Conservation (phyloP, 2,888 invertebrate genomes). For the Frankliniella fusca region DNA sequence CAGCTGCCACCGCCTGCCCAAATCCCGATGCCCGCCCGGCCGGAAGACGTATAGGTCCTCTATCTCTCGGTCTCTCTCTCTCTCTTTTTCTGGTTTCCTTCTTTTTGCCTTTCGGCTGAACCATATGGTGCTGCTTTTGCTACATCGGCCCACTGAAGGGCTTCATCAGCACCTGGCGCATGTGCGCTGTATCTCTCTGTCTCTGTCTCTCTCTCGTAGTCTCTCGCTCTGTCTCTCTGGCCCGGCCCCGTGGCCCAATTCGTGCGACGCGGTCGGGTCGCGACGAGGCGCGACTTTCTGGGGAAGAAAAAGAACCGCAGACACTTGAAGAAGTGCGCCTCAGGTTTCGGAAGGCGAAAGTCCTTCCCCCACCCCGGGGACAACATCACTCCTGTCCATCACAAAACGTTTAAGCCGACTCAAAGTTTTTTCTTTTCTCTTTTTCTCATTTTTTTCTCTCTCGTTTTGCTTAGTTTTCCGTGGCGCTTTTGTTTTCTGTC, state of each 20-base stretch:
- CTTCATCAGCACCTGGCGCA: not conserved
- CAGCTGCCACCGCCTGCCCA: too few species aligned
- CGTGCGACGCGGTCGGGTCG: not conserved
- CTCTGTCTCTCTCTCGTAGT: slow-evolving; percentile 17
- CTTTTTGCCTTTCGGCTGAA: not conserved
- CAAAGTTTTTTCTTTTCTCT: not conserved
- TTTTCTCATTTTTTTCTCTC: not conserved
- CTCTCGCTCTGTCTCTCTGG: slow-evolving; percentile 32
- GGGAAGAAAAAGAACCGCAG: too few species aligned
- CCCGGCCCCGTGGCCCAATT: slow-evolving; percentile 30
- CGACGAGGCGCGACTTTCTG: not conserved
- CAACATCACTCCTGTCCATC: too few species aligned
- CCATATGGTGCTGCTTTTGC: too few species aligned
- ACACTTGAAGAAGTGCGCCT: too few species aligned
- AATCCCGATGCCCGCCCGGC: not conserved
- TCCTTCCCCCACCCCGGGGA: too few species aligned
- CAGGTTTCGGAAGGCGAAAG: too few species aligned
- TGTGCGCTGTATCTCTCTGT: slow-evolving; percentile 18
- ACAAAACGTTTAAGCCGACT: too few species aligned
- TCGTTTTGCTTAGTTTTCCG: too few species aligned
- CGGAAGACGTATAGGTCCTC: too few species aligned
- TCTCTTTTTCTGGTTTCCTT: not conserved
- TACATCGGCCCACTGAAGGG: not conserved
- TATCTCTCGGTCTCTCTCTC: not conserved
- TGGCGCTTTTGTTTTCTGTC: not conserved